These are phyloP conservation scores for Myioborus miniatus DNA, from an alignment of 2,797 vertebrate species.

Conservation along the genomic window DNA sequence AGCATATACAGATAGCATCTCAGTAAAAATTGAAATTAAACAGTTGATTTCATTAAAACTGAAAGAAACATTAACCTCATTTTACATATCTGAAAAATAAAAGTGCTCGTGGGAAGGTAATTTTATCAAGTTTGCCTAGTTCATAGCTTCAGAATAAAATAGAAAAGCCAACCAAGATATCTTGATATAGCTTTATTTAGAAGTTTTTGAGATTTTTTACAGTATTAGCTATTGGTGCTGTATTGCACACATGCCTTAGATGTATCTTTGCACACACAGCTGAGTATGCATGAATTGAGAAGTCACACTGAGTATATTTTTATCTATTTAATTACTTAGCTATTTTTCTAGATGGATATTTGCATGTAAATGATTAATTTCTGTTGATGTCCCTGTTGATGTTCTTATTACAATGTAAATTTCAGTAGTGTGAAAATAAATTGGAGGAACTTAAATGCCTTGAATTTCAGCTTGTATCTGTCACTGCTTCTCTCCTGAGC, in stretches of 20 bases:
- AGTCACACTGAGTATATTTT: not conserved
- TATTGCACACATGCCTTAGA: not conserved
- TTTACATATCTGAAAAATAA: not conserved
- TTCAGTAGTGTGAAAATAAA: not conserved
- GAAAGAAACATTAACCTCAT: not conserved
- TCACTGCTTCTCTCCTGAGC: not conserved
- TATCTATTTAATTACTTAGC: not conserved
- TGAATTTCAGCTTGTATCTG: not conserved
- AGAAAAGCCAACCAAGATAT: not conserved
- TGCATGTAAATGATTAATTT: not conserved
- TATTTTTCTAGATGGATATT: not conserved
- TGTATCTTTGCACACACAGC: not conserved
- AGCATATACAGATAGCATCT: not conserved
- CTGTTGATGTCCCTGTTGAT: not conserved
- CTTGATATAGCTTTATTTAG: not conserved
- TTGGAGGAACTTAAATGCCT: not conserved
- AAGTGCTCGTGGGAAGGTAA: not conserved
- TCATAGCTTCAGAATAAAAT: not conserved
- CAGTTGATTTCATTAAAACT: not conserved
- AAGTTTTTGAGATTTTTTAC: not conserved
- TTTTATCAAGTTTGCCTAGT: not conserved
- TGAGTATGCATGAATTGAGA: not conserved
- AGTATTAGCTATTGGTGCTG: not conserved
- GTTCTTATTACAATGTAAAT: not conserved
- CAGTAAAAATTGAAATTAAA: not conserved